Base-by-base conservation (phyloP, 2,888 invertebrate genomes). In the Trichopria drosophilae region DNA sequence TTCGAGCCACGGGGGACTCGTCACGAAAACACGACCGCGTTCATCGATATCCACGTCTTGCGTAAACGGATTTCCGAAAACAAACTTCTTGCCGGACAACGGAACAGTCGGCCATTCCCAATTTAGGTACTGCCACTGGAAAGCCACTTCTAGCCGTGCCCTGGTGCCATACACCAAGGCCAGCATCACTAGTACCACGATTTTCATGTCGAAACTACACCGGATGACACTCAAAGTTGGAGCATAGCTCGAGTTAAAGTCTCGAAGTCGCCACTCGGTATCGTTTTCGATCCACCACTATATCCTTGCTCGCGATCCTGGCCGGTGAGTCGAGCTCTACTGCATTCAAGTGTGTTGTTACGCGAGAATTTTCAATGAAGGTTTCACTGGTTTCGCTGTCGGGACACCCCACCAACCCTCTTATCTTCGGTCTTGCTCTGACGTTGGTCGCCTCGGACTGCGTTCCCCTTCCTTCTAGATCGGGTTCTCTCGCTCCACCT, bases 1-100 rank as follows among this genome's bases (percentile, higher is more conserved):
- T 2, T 67, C 60, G 28, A 71, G 59, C 75, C 75, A 75, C 51
- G 72, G 73, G 9, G 75, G 75, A 48, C 65, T 71, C 18, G 75
- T 75, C n/a, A 75, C 71, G 54, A 75, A 75, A 26, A 74, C 52
- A 19, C 75, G 66, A 6, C 73, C 74, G 7, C 52, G 55, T 24
- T 51, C 62, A 47, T 75, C 75, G 37, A 73, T 53, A 45, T 73
- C 75, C 6, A 75, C 71, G 36, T 75, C 75, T 56, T 74, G 73
- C 6, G 72, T 64, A 36, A 75, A 69, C 12, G 75, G 54, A 55
- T 74, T 75, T 12, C 73, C 74, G 4, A 68, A 37, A 23, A 67
- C 71, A 35, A 63, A 71, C 35, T 70, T 66, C 49, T 64, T 70
- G n/a, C 60, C 63, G 3, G 70, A 63, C 34, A 65, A 44, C 15